These are phyloP conservation scores for Meganola albula DNA, from an alignment of 2,888 invertebrate genomes.

Conservation along the genomic window DNA sequence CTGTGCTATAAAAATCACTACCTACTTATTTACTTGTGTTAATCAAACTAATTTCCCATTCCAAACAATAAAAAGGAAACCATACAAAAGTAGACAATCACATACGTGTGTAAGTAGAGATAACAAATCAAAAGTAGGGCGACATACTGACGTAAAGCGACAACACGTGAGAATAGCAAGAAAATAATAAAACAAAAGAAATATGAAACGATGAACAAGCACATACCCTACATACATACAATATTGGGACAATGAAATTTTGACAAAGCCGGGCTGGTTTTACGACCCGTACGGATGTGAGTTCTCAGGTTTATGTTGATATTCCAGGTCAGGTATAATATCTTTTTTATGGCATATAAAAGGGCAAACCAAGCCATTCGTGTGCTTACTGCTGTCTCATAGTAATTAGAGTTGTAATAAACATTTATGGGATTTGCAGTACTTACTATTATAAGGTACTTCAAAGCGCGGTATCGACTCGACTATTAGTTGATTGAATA, in stretches of 20 bases:
- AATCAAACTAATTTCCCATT: too few species aligned
- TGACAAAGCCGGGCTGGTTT: conserved; percentile 11
- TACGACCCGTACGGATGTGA: conserved; percentile 14
- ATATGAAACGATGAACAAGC: conserved; percentile 14
- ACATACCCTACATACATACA: conserved; percentile 6
- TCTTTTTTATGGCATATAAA: background rate
- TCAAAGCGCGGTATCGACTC: background rate
- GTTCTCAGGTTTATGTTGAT: conserved; percentile 14
- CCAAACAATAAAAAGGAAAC: too few species aligned
- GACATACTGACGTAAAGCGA: conserved; percentile 7
- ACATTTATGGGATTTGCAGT: conserved; percentile 2
- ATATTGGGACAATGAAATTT: conserved; percentile 13
- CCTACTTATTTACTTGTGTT: too few species aligned
- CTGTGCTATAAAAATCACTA: too few species aligned
- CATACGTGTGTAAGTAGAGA: too few species aligned
- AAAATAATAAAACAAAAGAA: conserved; percentile 15
- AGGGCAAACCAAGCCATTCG: too few species aligned
- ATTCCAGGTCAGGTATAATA: conserved; percentile 18
- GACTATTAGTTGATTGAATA: background rate
- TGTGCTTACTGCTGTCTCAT: background rate
- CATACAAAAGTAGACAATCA: too few species aligned
- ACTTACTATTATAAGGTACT: conserved; percentile 9
- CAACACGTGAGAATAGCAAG: conserved; percentile 10
- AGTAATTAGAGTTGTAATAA: conserved; percentile 5
- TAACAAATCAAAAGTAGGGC: too few species aligned